Evolutionary conservation across 2,888 invertebrate species (phyloP).

Genomic region (Zonitis immaculata): DNA sequence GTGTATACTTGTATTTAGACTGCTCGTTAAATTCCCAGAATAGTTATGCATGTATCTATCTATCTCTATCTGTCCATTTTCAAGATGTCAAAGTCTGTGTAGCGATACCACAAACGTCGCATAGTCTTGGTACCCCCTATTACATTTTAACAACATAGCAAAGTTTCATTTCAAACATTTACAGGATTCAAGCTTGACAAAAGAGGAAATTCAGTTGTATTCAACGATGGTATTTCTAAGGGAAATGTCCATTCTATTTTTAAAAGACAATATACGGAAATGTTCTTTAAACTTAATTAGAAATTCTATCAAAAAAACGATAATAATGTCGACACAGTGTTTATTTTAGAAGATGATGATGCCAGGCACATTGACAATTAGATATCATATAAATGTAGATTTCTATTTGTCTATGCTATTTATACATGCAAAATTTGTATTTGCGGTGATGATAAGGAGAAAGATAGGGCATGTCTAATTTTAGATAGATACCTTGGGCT

Average conservation of each 20-base stretch:
- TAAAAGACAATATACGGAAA: not conserved
- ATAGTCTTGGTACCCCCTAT: constrained; percentile 10
- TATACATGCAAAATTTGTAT: not conserved
- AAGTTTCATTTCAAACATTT: constrained; percentile 10
- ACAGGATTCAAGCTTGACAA: constrained; percentile 4
- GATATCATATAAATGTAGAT: not conserved
- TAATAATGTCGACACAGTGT: not conserved
- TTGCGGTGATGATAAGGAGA: not conserved
- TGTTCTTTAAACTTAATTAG: constrained; percentile 8
- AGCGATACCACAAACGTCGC: constrained; percentile 14
- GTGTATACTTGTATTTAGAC: constrained; percentile 23
- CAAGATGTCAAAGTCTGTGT: constrained; percentile 10
- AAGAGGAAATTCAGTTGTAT: not conserved
- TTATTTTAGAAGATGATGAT: constrained; percentile 7
- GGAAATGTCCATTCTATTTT: constrained; percentile 7
- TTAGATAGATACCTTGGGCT: not conserved
- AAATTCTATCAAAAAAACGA: constrained; percentile 9
- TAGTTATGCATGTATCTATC: constrained; percentile 9
- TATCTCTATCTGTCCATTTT: constrained; percentile 11
- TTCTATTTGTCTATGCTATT: not conserved
- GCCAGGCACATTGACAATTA: constrained; percentile 9
- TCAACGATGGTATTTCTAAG: not conserved
- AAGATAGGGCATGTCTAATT: not conserved
- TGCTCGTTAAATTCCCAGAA: constrained; percentile 25
- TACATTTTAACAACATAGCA: constrained; percentile 6